Evolutionary conservation across 2,888 invertebrate species (phyloP).

Genomic region (Calephelis perditalis): DNA sequence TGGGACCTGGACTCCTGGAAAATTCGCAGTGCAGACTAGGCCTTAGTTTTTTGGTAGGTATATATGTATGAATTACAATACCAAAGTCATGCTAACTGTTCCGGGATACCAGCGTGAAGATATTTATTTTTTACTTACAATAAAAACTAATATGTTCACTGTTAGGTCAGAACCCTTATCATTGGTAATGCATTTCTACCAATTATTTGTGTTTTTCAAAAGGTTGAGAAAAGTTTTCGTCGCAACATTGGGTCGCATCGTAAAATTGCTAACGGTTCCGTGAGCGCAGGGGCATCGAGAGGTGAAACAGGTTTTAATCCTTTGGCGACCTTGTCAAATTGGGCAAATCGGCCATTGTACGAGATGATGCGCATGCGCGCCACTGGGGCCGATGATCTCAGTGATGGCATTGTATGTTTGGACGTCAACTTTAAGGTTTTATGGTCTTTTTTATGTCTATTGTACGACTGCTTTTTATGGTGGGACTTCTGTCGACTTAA

Average conservation of each 20-base stretch:
- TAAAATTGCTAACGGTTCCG: slow-evolving; percentile 19
- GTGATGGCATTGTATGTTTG: slow-evolving; percentile 20
- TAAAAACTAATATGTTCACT: too few species aligned
- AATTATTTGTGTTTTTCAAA: too few species aligned
- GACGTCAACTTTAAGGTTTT: slow-evolving; percentile 17
- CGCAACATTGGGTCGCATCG: not conserved
- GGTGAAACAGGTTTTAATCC: slow-evolving; percentile 63
- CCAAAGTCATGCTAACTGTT: too few species aligned
- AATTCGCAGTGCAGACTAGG: too few species aligned
- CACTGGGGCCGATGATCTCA: slow-evolving; percentile 61
- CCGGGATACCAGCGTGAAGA: too few species aligned
- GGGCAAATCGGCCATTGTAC: slow-evolving; percentile 63
- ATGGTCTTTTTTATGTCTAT: slow-evolving; percentile 36
- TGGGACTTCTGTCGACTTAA: not conserved
- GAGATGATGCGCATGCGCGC: slow-evolving; percentile 60
- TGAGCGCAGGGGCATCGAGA: slow-evolving; percentile 40
- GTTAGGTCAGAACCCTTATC: too few species aligned
- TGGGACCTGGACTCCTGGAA: too few species aligned
- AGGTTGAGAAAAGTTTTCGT: too few species aligned
- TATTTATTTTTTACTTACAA: too few species aligned
- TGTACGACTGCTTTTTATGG: not conserved
- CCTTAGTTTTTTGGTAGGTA: too few species aligned
- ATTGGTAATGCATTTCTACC: too few species aligned
- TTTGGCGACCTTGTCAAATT: slow-evolving; percentile 72
- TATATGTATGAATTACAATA: too few species aligned